Base-by-base conservation (phyloP, 2,888 invertebrate species). In the Drepanosiphum platanoidis region DNA sequence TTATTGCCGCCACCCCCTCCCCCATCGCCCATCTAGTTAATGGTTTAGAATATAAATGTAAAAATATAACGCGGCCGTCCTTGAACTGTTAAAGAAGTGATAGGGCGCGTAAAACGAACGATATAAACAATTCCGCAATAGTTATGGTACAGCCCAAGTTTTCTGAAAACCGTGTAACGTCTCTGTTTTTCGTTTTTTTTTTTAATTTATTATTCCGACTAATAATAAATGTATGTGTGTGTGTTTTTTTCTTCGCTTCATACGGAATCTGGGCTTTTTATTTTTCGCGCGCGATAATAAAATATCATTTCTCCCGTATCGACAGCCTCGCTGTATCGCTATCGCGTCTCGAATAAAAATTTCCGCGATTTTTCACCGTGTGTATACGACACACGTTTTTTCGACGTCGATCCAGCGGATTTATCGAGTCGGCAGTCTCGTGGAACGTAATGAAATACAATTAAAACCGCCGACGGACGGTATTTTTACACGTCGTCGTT, bases 111-210 rank as follows among this genome's bases (percentile, higher is more conserved):
- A 71, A 34, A 74, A 74, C n/a, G 58, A 30, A 18, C 39, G 64
- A 78, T 78, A 78, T 78, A 78, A 78, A 78, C 11, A 64, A 78
- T 64, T 64, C 30, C 64, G 9, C 22, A 42, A 32, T 64, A 64
- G 64, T 78, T 75, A 61, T 22, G 7, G 30, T 39, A 42, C 39
- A 27, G 78, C 22, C 64, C 11, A 42, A 42, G 78, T 78, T 64
- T 78, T 39, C n/a, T 27, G 15, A 75, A 36, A 64, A 64, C 64
- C 27, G 30, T 64, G 42, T 13, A 75, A 9, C 36, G 52, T 36
- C 58, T 75, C 9, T 39, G 42, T 58, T 75, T 75, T 64, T 27
- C 9, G 32, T 74, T 61, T 9, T 34, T 75, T 39, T 77, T 77
- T 66, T 15, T 11, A 39, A 64, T 77, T 77, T 64, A 77, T 64